A percentile compares a stretch with the other conserved stretches of the same genome.
Evolutionary conservation across 2,113 vertebrate genomes (phyloP).

Genomic region (Elachura formosa): DNA sequence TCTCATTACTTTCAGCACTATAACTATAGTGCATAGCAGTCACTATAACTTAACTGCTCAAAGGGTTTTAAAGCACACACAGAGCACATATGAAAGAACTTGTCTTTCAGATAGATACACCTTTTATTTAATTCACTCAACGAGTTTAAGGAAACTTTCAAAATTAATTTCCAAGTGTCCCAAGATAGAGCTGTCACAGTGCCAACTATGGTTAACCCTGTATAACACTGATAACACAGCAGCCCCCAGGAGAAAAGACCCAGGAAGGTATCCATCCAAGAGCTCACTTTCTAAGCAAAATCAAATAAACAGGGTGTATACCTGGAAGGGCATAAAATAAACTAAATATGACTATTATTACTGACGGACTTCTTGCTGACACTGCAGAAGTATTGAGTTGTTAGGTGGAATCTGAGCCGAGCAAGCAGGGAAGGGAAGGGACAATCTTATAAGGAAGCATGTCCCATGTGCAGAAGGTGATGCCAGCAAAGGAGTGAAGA

Average conservation of each 20-base stretch:
- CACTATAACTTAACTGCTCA: background rate
- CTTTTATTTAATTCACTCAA: background rate
- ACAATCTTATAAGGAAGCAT: background rate
- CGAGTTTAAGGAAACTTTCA: background rate
- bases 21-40: too few species aligned
- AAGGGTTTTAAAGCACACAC: background rate
- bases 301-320: background rate
- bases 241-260: background rate
- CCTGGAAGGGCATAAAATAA: background rate
- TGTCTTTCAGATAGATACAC: background rate
- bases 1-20: background rate
- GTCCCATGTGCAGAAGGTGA: background rate
- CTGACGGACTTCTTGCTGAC: background rate
- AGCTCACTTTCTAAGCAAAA: background rate
- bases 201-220: background rate
- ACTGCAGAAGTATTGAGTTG: background rate
- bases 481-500: background rate
- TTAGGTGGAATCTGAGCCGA: background rate
- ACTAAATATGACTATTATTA: background rate
- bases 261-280: background rate
- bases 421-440: background rate
- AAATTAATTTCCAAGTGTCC: background rate
- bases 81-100: background rate
- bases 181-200: background rate
- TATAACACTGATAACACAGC: accelerated